Percentiles rank a stretch among this genome's conserved stretches.
phyloP scores from a whole-genome alignment of 2,888 invertebrate genomes.

The Ophion slaviceki region DNA sequence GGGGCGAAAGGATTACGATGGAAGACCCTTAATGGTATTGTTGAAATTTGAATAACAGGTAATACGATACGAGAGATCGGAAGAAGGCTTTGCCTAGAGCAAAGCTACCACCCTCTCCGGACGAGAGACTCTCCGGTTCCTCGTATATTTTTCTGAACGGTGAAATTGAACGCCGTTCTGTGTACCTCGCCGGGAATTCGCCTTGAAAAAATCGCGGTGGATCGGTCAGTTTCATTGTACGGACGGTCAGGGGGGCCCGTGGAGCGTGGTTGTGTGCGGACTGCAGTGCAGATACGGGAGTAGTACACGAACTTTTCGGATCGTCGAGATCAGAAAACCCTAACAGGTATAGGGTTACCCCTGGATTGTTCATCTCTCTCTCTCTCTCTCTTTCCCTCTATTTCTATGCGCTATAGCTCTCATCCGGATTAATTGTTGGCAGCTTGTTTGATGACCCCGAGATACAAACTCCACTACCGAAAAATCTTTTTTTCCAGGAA shows the following conservation, averaged over 20 bases:
- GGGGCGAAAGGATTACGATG: conserved; percentile 77
- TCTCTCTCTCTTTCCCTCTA: conserved; percentile 14
- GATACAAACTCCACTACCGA: conserved; percentile 68
- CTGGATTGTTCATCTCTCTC: conserved; percentile 54
- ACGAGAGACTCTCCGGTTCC: background rate
- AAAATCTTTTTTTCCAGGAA: conserved; percentile 60
- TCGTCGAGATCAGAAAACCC: conserved; percentile 45
- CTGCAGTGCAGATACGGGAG: conserved; percentile 3
- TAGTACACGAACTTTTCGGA: conserved; percentile 48
- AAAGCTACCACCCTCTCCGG: conserved; percentile 25
- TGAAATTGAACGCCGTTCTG: conserved; percentile 47
- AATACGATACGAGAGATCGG: conserved; percentile 82
- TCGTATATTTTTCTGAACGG: conserved; percentile 17
- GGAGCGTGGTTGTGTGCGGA: background rate
- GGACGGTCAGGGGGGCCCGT: background rate
- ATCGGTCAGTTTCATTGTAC: conserved; percentile 48
- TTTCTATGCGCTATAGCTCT: conserved; percentile 50
- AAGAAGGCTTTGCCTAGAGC: conserved; percentile 56
- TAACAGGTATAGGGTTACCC: conserved; percentile 78
- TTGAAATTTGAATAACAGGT: conserved; percentile 83
- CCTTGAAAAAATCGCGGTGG: background rate
- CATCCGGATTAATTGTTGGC: conserved; percentile 81
- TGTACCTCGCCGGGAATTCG: background rate
- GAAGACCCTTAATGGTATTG: conserved; percentile 83
- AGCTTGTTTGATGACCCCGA: conserved; percentile 74